Evolutionary conservation across 2,797 vertebrate genomes (phyloP).

Genomic region (Hypotaenidia okinawae): DNA sequence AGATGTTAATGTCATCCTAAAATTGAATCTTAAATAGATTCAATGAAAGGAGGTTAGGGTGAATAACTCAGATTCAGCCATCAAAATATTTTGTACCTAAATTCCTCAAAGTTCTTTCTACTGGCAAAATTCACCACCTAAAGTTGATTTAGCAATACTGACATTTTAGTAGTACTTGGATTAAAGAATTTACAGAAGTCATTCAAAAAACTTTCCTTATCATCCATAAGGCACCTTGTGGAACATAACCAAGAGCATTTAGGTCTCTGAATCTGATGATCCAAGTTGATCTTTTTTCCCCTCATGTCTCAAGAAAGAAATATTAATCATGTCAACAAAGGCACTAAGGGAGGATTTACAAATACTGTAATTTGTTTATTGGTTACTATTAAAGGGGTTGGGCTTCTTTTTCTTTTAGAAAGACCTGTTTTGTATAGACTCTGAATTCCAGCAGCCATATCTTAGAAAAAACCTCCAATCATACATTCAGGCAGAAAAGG

Average conservation of each 20-base stretch:
- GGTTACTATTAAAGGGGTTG: not conserved
- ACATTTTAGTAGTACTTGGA: not conserved
- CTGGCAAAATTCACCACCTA: not conserved
- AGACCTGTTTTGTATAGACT: not conserved
- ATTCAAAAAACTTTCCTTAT: not conserved
- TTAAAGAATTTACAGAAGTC: not conserved
- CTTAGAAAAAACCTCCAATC: not conserved
- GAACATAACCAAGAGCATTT: not conserved
- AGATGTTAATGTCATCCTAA: not conserved
- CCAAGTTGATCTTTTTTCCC: fast-evolving
- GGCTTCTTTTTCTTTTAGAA: not conserved
- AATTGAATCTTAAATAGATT: not conserved
- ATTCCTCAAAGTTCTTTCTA: not conserved
- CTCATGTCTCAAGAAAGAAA: not conserved
- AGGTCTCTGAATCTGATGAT: not conserved
- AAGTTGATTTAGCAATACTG: not conserved
- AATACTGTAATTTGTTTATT: not conserved
- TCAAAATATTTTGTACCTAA: not conserved
- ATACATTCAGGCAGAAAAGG: not conserved
- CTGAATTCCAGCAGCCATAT: not conserved
- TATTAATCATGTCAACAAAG: not conserved
- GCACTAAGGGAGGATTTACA: not conserved
- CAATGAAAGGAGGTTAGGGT: not conserved
- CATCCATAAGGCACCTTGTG: not conserved
- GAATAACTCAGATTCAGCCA: not conserved